Evolutionary conservation across 2,113 vertebrate genomes (phyloP).

Genomic region (Prochilodus magdalenae): DNA sequence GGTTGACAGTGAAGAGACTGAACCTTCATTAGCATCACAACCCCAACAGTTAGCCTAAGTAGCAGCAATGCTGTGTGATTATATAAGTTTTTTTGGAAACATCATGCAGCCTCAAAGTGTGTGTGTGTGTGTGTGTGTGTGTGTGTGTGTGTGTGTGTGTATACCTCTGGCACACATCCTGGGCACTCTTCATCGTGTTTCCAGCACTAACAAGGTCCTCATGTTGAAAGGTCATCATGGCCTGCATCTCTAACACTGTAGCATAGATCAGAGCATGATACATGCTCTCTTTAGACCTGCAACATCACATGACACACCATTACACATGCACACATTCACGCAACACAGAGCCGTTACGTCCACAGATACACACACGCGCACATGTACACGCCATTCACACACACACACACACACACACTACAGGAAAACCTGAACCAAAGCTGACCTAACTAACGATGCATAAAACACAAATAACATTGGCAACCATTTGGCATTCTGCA

Average conservation of each 20-base stretch:
- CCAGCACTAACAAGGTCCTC: conserved; percentile 82
- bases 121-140: not conserved
- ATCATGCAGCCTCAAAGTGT: not conserved
- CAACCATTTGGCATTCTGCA: not conserved
- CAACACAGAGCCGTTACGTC: not conserved
- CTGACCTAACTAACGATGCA: not conserved
- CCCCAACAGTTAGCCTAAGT: too few relatives aligned
- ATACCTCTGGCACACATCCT: conserved; percentile 84
- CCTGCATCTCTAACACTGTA: conserved; percentile 85
- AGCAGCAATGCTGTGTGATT: too few relatives aligned
- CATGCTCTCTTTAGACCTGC: conserved; percentile 80
- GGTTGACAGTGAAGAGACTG: too few relatives aligned
- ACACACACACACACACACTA: too few relatives aligned
- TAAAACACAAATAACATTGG: not conserved
- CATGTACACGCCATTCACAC: not conserved
- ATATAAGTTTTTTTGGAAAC: too few relatives aligned
- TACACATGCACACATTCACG: conserved; percentile 44
- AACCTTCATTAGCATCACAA: too few relatives aligned
- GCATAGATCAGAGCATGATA: conserved; percentile 85
- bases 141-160: not conserved
- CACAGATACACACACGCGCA: not conserved
- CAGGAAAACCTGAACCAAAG: not conserved
- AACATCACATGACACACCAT: conserved; percentile 38
- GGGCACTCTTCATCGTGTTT: conserved; percentile 82
- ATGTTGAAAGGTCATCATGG: conserved; percentile 86